These are phyloP conservation scores for Pinctada fucata DNA, from an alignment of 2,888 invertebrate species.

Conservation along the genomic window DNA sequence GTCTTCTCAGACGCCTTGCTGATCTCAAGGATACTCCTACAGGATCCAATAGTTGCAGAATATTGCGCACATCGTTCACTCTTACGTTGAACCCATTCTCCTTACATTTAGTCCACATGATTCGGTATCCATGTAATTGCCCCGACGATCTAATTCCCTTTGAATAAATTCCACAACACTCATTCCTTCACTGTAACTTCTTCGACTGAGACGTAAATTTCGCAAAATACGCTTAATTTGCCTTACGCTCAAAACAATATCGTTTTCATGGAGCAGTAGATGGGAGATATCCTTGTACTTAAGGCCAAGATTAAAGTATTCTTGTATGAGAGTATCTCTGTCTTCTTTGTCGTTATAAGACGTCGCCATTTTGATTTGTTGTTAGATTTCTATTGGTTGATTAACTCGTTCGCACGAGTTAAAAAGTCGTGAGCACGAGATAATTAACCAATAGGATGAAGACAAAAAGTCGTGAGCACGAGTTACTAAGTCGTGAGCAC, in stretches of 20 bases:
- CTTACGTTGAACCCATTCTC: constrained; percentile 25
- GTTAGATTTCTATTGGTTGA: too few relatives aligned
- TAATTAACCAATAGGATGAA: too few relatives aligned
- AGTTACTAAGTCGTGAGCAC: too few relatives aligned
- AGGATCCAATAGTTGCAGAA: constrained; percentile 29
- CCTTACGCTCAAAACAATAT: background rate
- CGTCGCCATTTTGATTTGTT: too few relatives aligned
- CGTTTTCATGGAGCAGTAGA: background rate
- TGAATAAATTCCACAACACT: background rate
- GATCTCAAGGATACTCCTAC: constrained; percentile 15
- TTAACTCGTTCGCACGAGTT: too few relatives aligned
- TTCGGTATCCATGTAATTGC: constrained; percentile 27
- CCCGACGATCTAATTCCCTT: constrained; percentile 14
- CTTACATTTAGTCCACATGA: constrained; percentile 30
- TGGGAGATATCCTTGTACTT: background rate
- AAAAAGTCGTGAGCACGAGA: too few relatives aligned
- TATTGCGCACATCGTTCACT: constrained; percentile 22
- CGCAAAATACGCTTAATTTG: background rate
- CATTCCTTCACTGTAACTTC: background rate
- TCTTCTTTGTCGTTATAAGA: too few relatives aligned
- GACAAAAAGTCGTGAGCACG: too few relatives aligned
- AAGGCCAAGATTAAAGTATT: background rate
- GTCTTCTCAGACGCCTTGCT: constrained; percentile 15
- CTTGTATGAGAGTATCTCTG: too few relatives aligned
- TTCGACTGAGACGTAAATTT: background rate